Base-by-base conservation (phyloP, 2,888 invertebrate species). In the Parelbella ahira region DNA sequence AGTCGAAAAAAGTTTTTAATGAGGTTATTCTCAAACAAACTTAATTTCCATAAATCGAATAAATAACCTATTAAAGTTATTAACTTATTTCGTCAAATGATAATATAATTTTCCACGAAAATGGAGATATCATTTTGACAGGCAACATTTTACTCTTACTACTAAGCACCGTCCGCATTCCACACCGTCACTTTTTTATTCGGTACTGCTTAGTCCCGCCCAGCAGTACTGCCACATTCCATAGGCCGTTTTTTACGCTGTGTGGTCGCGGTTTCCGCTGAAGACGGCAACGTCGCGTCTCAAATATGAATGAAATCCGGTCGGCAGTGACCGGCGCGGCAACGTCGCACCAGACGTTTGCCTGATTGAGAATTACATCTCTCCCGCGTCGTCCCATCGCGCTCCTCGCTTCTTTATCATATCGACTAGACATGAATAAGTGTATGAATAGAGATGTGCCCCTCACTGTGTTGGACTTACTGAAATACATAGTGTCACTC, bases 291-390 rank as follows among this genome's bases (percentile, higher is more conserved):
- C 86, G 82, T 69, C 82, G 84, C 82, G 69, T 74, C 71, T 84
- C 76, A 86, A 82, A 87, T 87, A 87, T 87, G 87, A 87, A 87
- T 87, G 87, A 87, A 86, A 84, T 81, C 86, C 82, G 78, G 83
- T 81, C 78, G 80, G 63, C 76, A 61, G 71, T 66, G 79, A 63
- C 57, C 84, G 75, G 79, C 44, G 63, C 53, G 87, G 87, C 87
- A 87, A 87, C 86, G 78, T 72, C 75, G 86, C 87, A 50, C 72
- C 78, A 83, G 84, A 80, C 84, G 78, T 70, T 64, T 60, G 75
- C 71, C 73, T 78, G 84, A 87, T 86, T 87, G 80, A 86, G 86
- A 82, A 84, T 72, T 79, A 74, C 74, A 76, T 74, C 75, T 72
- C 75, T 79, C 79, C 78, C 79, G 78, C 77, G 63, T 69, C 62